These are phyloP conservation scores for Drosophila villosipedis DNA, from an alignment of 2,888 invertebrate species.

Conservation along the genomic window DNA sequence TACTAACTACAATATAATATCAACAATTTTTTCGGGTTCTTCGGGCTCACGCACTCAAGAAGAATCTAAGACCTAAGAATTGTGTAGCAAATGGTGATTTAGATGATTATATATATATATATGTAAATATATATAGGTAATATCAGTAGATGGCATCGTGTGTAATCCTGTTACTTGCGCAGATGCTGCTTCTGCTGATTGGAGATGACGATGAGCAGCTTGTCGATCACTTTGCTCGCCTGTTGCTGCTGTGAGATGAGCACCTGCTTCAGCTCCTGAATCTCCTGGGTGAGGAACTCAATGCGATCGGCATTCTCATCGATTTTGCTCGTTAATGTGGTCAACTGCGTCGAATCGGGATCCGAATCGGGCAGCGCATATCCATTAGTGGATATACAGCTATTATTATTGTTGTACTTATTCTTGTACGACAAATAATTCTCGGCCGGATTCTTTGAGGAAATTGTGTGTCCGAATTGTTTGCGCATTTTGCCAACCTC, in stretches of 20 bases:
- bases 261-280: conserved; percentile 88
- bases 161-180: conserved; percentile 75
- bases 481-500: conserved; percentile 92
- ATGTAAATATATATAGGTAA: conserved; percentile 11
- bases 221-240: conserved; percentile 85
- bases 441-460: conserved; percentile 88
- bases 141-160: conserved; percentile 54
- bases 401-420: conserved; percentile 88
- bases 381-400: conserved; percentile 65
- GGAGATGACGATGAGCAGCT: conserved; percentile 84
- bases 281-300: conserved; percentile 89
- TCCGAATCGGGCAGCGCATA: conserved; percentile 86
- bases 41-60: conserved; percentile 24
- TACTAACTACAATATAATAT: conserved; percentile 70
- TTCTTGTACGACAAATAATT: conserved; percentile 89
- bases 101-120: conserved; percentile 16
- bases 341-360: conserved; percentile 87
- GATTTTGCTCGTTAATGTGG: conserved; percentile 88
- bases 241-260: conserved; percentile 86
- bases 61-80: conserved; percentile 45
- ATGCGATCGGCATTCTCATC: conserved; percentile 90
- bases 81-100: conserved; percentile 42
- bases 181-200: conserved; percentile 85
- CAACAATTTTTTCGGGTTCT: conserved; percentile 67
- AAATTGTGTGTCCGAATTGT: conserved; percentile 89